phyloP scores from a whole-genome alignment of 2,113 vertebrate species.

The Calonectris borealis region DNA sequence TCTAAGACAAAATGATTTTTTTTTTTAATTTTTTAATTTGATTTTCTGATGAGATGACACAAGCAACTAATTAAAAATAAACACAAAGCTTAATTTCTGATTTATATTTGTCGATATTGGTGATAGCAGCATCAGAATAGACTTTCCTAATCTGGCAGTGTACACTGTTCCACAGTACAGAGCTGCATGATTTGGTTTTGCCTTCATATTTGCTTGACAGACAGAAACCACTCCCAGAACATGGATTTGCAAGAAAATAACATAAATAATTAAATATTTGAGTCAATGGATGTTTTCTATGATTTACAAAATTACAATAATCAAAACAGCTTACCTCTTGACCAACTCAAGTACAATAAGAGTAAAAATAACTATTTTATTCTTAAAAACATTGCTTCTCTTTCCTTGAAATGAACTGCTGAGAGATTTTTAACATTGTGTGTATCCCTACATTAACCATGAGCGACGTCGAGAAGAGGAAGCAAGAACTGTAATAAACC shows the following conservation, averaged over 20 bases:
- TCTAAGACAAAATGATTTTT: neutral
- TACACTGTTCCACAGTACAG: neutral
- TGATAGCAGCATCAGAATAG: neutral
- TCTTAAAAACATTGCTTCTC: neutral
- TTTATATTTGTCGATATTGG: neutral
- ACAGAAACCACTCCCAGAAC: neutral
- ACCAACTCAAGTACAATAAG: neutral
- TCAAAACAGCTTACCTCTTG: neutral
- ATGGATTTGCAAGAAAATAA: neutral
- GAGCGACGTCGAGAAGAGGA: neutral
- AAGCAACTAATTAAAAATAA: neutral
- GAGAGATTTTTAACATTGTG: neutral
- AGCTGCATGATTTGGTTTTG: neutral
- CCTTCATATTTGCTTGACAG: neutral
- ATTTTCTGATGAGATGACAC: neutral
- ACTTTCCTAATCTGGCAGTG: neutral
- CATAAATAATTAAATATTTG: neutral
- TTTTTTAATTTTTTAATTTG: neutral
- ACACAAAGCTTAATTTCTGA: neutral
- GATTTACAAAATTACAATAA: neutral
- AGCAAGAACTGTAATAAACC: neutral
- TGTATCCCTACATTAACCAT: neutral
- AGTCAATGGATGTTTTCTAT: neutral
- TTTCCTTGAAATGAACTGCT: neutral
- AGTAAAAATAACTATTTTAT: neutral